Evolutionary conservation across 2,113 vertebrate species (phyloP), one percentile per base, ranked within the genome.

Genomic region (Grammomys surdaster): DNA sequence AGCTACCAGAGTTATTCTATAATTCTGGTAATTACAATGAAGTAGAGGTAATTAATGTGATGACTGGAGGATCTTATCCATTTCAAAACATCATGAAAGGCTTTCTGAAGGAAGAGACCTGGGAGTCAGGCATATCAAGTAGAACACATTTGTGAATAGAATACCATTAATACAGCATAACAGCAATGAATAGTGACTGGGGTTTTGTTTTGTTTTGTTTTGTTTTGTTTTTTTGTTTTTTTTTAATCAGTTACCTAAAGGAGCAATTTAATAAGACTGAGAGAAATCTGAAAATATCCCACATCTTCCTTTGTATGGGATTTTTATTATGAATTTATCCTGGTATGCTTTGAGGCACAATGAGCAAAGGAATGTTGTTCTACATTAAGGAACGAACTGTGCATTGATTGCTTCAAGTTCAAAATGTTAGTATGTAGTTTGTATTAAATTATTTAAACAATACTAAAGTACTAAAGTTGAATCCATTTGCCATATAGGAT

Each of bases 391-490:
- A 90, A 90, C 43, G 7, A 89, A 87, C 11, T 89, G 67, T 56
- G 20, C 51, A 56, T 33, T 72, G 58, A 40, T 48, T 48, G 46
- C 33, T 75, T 85, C 51, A 80, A 88, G 28, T 85, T 16, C 72
- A 91, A 81, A 89, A 24, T 60, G 26, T 58, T 81, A 60, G 54
- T 40, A 14, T 77, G 58, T 46, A 13, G 13, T 81, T 93, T 72
- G 65, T 22, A 75, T 70, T 94, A 93, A 94, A 82, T 93, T 36
- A 91, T 94, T 40, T 81, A 33, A 36, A 73, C 3, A 63, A 82
- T 84, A 16, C 17, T 88, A 96, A 67, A 82, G 22, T 65, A 9
- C 14, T 85, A 31, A 91, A 60, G 43, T 89, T 33, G 26, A 1
- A 13, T 84, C 5, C 20, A 51, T 13, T 17, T 93, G 54, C 8